These are phyloP conservation scores for Thereva unica DNA, from an alignment of 2,888 invertebrate species.

Conservation along the genomic window DNA sequence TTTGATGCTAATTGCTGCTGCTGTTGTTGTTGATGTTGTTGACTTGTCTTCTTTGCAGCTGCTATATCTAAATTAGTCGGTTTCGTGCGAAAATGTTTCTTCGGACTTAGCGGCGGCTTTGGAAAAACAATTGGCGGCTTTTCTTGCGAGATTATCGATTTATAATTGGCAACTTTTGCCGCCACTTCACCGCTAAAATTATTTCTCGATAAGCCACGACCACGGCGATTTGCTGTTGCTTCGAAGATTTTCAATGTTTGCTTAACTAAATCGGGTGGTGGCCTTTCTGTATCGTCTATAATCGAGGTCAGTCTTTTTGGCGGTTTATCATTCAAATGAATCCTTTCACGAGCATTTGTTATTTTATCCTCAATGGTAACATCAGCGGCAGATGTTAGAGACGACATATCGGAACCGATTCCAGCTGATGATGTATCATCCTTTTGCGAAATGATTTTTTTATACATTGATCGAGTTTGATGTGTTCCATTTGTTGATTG, in stretches of 20 bases:
- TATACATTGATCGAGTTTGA: background rate
- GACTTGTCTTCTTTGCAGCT: slow-evolving; percentile 18
- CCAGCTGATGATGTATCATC: background rate
- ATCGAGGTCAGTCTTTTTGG: slow-evolving; percentile 67
- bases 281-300: slow-evolving; percentile 76
- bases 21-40: background rate
- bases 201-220: slow-evolving; percentile 58
- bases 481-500: background rate
- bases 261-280: slow-evolving; percentile 87
- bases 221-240: slow-evolving; percentile 63
- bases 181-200: slow-evolving; percentile 63
- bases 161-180: slow-evolving; percentile 67
- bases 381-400: slow-evolving; percentile 28
- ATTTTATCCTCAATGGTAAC: slow-evolving; percentile 59
- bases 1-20: slow-evolving; percentile 29
- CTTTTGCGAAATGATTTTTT: background rate
- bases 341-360: slow-evolving; percentile 55
- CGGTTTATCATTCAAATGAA: slow-evolving; percentile 56
- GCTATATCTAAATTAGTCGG: slow-evolving; percentile 45
- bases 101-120: slow-evolving; percentile 58
- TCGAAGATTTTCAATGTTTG: slow-evolving; percentile 86
- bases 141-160: slow-evolving; percentile 65
- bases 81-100: slow-evolving; percentile 44
- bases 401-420: background rate
- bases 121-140: slow-evolving; percentile 62